These are phyloP conservation scores for Oncorhynchus mykiss DNA, from an alignment of 2,113 vertebrate species.

Conservation along the genomic window DNA sequence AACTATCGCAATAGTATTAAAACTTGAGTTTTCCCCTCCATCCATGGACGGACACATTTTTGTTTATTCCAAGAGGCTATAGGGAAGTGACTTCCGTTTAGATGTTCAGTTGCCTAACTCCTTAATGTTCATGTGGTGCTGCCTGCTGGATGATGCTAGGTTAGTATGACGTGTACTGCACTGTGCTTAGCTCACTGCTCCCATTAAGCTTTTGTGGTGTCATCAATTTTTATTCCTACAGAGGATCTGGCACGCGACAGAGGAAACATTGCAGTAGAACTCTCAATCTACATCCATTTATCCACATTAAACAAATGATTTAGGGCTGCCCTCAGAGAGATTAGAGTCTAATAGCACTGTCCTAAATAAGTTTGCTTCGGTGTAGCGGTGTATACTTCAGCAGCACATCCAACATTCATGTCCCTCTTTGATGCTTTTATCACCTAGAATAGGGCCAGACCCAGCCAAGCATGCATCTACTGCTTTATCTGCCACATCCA, in stretches of 20 bases:
- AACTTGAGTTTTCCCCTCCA: constrained; percentile 18
- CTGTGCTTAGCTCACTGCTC: constrained; percentile 30
- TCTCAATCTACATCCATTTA: constrained; percentile 54
- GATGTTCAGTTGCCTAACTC: constrained; percentile 37
- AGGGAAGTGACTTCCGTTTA: constrained; percentile 25
- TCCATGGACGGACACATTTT: not conserved
- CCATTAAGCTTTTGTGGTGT: constrained; percentile 49
- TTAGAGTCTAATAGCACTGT: constrained; percentile 47
- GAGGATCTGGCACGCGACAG: constrained; percentile 20
- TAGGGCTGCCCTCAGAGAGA: constrained; percentile 31
- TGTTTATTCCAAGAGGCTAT: constrained; percentile 26
- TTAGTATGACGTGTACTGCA: not conserved
- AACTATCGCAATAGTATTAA: not conserved
- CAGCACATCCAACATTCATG: constrained; percentile 74
- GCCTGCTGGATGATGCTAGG: constrained; percentile 9
- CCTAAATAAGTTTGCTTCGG: constrained; percentile 66
- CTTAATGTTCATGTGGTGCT: constrained; percentile 20
- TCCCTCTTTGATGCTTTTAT: constrained; percentile 79
- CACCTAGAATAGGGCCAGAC: constrained; percentile 68
- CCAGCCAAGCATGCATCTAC: constrained; percentile 61
- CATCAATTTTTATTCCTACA: constrained; percentile 48
- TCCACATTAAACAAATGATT: constrained; percentile 52
- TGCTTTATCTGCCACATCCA: constrained; percentile 56
- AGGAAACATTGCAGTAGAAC: constrained; percentile 29
- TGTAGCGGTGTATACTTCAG: constrained; percentile 57